Evolutionary conservation across 2,888 invertebrate species (phyloP).

Genomic region (Rhagium mordax): DNA sequence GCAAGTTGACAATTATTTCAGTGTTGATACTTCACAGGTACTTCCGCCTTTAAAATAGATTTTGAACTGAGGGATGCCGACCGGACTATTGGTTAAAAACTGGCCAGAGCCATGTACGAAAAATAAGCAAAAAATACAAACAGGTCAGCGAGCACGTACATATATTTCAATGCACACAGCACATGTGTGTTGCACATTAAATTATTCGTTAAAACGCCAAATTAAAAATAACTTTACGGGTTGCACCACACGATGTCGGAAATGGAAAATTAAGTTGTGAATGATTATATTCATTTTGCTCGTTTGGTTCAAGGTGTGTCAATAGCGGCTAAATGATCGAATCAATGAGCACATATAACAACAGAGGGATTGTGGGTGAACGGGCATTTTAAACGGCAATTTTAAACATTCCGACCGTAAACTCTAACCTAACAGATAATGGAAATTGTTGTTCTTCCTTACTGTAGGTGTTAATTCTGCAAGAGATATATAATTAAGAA

Average conservation of each 20-base stretch:
- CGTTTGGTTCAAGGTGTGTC: slow-evolving; percentile 1
- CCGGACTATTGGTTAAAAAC: not conserved
- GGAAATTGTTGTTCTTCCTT: not conserved
- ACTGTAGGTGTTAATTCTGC: slow-evolving; percentile 26
- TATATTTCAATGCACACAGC: not conserved
- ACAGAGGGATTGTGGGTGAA: slow-evolving; percentile 11
- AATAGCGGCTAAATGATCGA: not conserved
- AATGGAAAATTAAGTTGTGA: slow-evolving; percentile 9
- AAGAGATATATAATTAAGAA: slow-evolving; percentile 20
- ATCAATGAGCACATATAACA: not conserved
- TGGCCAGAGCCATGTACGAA: not conserved
- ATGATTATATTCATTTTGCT: slow-evolving; percentile 1
- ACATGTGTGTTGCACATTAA: not conserved
- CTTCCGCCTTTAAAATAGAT: too few relatives aligned
- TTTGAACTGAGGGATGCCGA: not conserved
- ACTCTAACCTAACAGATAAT: slow-evolving; percentile 5
- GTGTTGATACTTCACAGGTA: too few relatives aligned
- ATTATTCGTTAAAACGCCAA: not conserved
- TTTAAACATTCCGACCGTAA: not conserved
- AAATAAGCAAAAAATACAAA: not conserved
- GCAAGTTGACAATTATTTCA: too few relatives aligned
- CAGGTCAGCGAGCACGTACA: not conserved
- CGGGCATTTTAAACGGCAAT: not conserved
- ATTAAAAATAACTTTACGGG: not conserved
- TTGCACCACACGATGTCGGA: not conserved